These are phyloP conservation scores for Brachypodius melanocephalos DNA, from an alignment of 2,113 vertebrate species.

Conservation along the genomic window DNA sequence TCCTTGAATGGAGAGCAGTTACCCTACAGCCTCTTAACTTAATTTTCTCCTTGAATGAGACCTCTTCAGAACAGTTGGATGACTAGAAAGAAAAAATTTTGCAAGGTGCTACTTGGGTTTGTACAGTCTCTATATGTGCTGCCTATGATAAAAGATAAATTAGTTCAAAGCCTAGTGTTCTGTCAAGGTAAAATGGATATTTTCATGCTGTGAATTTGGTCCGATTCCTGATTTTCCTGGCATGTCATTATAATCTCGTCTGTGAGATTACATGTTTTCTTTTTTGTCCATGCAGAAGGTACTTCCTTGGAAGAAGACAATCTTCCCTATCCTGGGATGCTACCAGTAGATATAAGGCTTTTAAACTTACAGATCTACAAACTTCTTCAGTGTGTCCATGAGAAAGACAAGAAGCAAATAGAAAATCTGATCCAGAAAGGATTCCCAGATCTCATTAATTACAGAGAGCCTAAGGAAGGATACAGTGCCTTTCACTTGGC, in stretches of 20 bases:
- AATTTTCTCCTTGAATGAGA: background rate
- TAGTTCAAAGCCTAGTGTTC: background rate
- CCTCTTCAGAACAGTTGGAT: background rate
- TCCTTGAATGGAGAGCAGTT: background rate
- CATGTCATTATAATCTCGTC: background rate
- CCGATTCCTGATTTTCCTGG: background rate
- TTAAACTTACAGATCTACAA: slow-evolving; percentile 86
- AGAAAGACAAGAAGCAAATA: slow-evolving; percentile 79
- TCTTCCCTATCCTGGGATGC: slow-evolving; percentile 45
- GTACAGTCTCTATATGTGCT: background rate
- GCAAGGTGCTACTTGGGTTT: background rate
- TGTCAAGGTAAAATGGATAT: background rate
- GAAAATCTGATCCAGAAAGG: slow-evolving; percentile 81
- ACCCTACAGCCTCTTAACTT: background rate
- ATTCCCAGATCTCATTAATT: slow-evolving; percentile 83
- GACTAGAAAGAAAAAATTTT: background rate
- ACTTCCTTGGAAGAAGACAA: background rate
- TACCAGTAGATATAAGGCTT: slow-evolving; percentile 75
- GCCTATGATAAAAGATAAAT: background rate
- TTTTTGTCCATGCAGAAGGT: background rate
- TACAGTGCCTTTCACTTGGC: slow-evolving; percentile 83
- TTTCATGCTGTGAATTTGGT: background rate
- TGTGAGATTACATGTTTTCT: background rate
- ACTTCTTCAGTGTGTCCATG: slow-evolving; percentile 83
- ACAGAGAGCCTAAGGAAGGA: slow-evolving; percentile 83